Base-by-base conservation (phyloP, 35 echinoderm and acorn worm species). In the Ptychodera flava region DNA sequence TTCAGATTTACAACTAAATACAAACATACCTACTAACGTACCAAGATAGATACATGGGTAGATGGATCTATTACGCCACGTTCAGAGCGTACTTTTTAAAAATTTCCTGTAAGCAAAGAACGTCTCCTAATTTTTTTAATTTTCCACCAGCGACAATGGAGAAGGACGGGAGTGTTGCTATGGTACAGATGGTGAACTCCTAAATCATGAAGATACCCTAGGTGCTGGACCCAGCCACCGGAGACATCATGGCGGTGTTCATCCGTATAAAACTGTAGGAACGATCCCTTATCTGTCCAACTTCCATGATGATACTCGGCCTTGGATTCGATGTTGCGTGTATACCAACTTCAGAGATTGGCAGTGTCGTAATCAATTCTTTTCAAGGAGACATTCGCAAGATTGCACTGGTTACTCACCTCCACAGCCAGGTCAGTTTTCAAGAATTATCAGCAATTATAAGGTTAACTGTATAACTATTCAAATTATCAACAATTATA, bases 391-490 rank as follows among this genome's bases (percentile, higher is more conserved):
- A 77, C 95, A 92, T 30, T 86, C 95, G 1, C 35, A 82, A 79
- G 90, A 94, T 37, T 98, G 95, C 86, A 87, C 81, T 35, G 16
- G 34, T 14, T 98, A 98, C 78, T 28, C 75, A n/a, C 31, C 87
- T 52, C 95, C 95, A n/a, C 85, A 86, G 52, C 78, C 85, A 78
- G 95, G 95, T 98, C 6, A 12, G 45, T 64, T n/a, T n/a, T n/a
- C n/a, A n/a, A n/a, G n/a, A n/a, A n/a, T n/a, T n/a, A n/a, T n/a
- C n/a, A n/a, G n/a, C n/a, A n/a, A n/a, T n/a, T n/a, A n/a, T n/a
- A n/a, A n/a, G n/a, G n/a, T n/a, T n/a, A n/a, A n/a, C n/a, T n/a
- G n/a, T n/a, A n/a, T n/a, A n/a, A n/a, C n/a, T n/a, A n/a, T n/a
- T n/a, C n/a, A n/a, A n/a, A n/a, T n/a, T n/a, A n/a, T n/a, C n/a